Evolutionary conservation across 2,113 vertebrate genomes (phyloP).

Genomic region (Carlito syrichta): DNA sequence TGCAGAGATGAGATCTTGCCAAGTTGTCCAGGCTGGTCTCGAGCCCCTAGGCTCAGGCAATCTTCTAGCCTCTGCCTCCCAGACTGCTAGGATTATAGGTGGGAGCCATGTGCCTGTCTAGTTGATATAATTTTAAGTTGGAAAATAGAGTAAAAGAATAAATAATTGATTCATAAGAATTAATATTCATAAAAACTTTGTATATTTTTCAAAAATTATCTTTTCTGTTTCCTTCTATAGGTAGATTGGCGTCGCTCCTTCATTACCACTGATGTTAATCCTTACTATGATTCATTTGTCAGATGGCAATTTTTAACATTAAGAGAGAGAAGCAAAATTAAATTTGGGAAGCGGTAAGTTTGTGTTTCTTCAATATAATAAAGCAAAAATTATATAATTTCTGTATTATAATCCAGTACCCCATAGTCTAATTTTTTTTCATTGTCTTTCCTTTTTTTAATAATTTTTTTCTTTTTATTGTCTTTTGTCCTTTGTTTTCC

Average conservation of each 20-base stretch:
- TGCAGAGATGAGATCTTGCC: too few relatives aligned
- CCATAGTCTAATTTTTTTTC: background rate
- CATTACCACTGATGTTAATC: conserved; percentile 95
- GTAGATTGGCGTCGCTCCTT: conserved; percentile 98
- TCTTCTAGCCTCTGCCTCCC: too few relatives aligned
- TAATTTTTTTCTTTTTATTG: background rate
- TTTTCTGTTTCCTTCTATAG: conserved; percentile 74
- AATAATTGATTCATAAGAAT: background rate
- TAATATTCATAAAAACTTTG: background rate
- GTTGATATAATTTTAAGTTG: background rate
- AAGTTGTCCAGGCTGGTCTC: too few relatives aligned
- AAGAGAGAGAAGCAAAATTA: conserved; percentile 95
- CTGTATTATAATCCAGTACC: background rate
- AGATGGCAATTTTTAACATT: conserved; percentile 95
- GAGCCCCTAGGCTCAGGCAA: too few relatives aligned
- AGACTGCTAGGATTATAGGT: too few relatives aligned
- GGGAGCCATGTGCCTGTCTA: too few relatives aligned
- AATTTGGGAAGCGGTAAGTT: conserved; percentile 96
- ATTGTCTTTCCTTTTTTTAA: background rate
- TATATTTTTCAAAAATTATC: background rate
- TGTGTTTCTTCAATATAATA: background rate
- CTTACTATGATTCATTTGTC: conserved; percentile 97
- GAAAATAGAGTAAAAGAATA: background rate
- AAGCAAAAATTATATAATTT: background rate
- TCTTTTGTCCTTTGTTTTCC: background rate